Evolutionary conservation across 2,888 invertebrate genomes (phyloP), one percentile per base, ranked within the genome.

Genomic region (Hemicrepidius hirtus): DNA sequence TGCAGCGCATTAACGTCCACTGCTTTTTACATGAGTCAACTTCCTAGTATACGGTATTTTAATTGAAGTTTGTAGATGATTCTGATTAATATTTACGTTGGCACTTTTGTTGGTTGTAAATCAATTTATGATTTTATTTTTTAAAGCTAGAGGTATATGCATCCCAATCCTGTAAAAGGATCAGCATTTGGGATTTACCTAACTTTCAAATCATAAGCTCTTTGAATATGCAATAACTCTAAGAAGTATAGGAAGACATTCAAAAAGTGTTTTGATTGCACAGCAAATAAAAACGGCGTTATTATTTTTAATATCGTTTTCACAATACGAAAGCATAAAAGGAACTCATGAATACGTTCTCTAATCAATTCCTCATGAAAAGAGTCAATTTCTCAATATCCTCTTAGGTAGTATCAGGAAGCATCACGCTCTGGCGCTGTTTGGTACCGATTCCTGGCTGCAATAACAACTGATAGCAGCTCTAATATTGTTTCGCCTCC

Each of bases 391-490:
- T 68, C 68, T 68, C 60, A 68, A 68, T 68, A 68, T 68, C 62
- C 68, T 60, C 68, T 62, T 24, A 62, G 57, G 40, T 60, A 16
- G 41, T 41, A 60, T 44, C 60, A 60, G 44, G 37, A 62, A 68
- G 68, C 62, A 53, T 62, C 46, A 68, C 49, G 53, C 41, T 37
- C 60, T 50, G 62, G 35, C 50, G 73, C 66, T 71, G 74, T 76
- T 77, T 77, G 75, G 76, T 77, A 77, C 74, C 74, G 70, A 73
- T 74, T 77, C 67, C 74, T 74, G n/a, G 67, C 75, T 77, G 77
- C 71, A 77, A 77, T 77, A 76, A 77, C 75, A 77, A 76, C 75
- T 73, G 77, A 77, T 77, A 76, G 73, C 71, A 68, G 74, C 63
- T 75, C 75, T 78, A 76, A 77, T 76, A 74, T 77, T 77, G 76